phyloP scores from a whole-genome alignment of 2,797 vertebrate species.

The Rhinogobio ventralis region DNA sequence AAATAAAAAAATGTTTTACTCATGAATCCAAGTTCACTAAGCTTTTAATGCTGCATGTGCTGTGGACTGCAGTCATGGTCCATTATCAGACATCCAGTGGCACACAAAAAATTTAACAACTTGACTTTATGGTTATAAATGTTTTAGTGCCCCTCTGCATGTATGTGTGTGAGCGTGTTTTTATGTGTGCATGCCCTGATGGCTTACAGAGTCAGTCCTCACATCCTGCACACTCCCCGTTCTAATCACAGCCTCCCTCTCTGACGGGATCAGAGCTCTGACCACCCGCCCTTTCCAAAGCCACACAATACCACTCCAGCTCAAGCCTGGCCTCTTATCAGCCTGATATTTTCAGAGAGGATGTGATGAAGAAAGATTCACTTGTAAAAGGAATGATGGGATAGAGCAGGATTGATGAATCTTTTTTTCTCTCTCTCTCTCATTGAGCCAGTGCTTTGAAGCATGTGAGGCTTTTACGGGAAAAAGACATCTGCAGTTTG shows the following conservation, averaged over 20 bases:
- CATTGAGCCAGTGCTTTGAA: conserved; percentile 41
- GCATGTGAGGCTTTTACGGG: neutral
- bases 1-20: neutral
- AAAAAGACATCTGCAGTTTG: conserved; percentile 15
- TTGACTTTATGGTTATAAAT: conserved; percentile 18
- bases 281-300: conserved; percentile 25
- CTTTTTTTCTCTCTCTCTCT: conserved; percentile 20
- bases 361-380: conserved; percentile 46
- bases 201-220: conserved; percentile 39
- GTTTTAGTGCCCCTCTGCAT: neutral
- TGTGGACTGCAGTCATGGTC: neutral
- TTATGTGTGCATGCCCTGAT: conserved; percentile 24
- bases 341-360: conserved; percentile 33
- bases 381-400: conserved; percentile 46
- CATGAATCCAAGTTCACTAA: neutral
- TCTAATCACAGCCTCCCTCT: conserved; percentile 37
- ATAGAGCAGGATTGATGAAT: conserved; percentile 37
- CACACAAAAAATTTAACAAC: neutral
- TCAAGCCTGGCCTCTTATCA: conserved; percentile 39
- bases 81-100: neutral
- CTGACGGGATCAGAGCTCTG: conserved; percentile 31
- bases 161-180: conserved; percentile 2
- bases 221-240: conserved; percentile 31
- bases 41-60: neutral
- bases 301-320: conserved; percentile 35